phyloP scores from a whole-genome alignment of 1,140 invertebrate species.

The Saccostrea echinata region DNA sequence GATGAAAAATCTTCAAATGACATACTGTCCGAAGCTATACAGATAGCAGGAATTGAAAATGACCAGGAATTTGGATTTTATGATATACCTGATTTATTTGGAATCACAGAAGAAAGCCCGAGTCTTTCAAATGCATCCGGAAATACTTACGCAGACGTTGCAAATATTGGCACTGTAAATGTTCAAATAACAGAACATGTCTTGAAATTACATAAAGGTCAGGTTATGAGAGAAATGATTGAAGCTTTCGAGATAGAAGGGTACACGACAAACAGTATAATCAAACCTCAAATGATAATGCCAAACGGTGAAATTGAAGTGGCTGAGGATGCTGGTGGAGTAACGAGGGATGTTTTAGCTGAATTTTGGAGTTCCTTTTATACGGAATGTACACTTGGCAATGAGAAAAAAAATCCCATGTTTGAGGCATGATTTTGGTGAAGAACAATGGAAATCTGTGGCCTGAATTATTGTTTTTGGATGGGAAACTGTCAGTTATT shows the following conservation, averaged over 20 bases:
- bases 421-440: constrained; percentile 59
- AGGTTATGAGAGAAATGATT: no score
- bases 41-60: background rate
- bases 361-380: constrained; percentile 61
- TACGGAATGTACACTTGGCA: constrained; percentile 55
- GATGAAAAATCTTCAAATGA: background rate
- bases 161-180: no score
- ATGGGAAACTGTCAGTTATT: constrained; percentile 52
- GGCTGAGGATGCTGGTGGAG: constrained; percentile 55
- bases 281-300: constrained; percentile 51
- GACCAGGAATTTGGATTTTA: background rate
- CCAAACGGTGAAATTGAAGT: constrained; percentile 56
- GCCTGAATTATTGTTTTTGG: constrained; percentile 57
- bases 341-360: constrained; percentile 46
- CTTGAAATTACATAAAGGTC: no score
- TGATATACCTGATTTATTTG: background rate
- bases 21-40: background rate
- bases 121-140: background rate
- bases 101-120: background rate
- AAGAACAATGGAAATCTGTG: constrained; percentile 58
- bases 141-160: no score
- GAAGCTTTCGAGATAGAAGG: background rate
- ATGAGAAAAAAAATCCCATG: constrained; percentile 50
- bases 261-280: constrained; percentile 27
- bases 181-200: no score